A percentile compares a stretch with the other conserved stretches of the same genome.
Evolutionary conservation across 2,113 vertebrate genomes (phyloP).

Genomic region (Narcine bancroftii): DNA sequence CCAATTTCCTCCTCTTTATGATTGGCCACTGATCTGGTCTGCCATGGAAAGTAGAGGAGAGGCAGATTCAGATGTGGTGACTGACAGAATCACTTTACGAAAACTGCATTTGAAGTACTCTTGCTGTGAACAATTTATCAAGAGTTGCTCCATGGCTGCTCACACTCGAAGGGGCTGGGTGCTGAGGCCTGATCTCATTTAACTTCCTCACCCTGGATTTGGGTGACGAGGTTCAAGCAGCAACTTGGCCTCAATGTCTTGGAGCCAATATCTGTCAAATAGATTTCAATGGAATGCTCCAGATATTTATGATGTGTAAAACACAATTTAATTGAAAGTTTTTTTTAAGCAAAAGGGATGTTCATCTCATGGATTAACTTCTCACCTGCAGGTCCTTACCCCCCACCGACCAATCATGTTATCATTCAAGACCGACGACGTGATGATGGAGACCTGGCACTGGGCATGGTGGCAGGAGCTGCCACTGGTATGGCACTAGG

Average conservation of each 20-base stretch:
- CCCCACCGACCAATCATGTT: conserved; percentile 67
- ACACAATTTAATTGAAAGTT: background rate
- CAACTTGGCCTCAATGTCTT: background rate
- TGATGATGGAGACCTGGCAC: conserved; percentile 70
- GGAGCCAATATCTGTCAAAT: background rate
- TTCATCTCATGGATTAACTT: background rate
- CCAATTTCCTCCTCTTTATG: too few species aligned
- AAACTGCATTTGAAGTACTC: too few species aligned
- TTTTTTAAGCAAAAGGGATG: background rate
- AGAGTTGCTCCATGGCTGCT: background rate
- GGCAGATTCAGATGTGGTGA: too few species aligned
- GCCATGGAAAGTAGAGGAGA: too few species aligned
- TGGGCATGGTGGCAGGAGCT: conserved; percentile 86
- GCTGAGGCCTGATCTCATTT: background rate
- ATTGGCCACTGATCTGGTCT: too few species aligned
- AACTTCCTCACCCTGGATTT: too few species aligned
- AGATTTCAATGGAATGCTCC: background rate
- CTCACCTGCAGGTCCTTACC: conserved; percentile 58
- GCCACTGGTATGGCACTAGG: conserved; percentile 86
- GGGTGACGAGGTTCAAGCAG: too few species aligned
- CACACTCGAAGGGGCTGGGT: background rate
- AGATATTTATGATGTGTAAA: background rate
- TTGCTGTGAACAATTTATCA: too few species aligned
- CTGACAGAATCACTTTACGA: too few species aligned
- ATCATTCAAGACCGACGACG: conserved; percentile 76